These are phyloP conservation scores for Labeo catla DNA, from an alignment of 2,113 vertebrate species.

Conservation along the genomic window DNA sequence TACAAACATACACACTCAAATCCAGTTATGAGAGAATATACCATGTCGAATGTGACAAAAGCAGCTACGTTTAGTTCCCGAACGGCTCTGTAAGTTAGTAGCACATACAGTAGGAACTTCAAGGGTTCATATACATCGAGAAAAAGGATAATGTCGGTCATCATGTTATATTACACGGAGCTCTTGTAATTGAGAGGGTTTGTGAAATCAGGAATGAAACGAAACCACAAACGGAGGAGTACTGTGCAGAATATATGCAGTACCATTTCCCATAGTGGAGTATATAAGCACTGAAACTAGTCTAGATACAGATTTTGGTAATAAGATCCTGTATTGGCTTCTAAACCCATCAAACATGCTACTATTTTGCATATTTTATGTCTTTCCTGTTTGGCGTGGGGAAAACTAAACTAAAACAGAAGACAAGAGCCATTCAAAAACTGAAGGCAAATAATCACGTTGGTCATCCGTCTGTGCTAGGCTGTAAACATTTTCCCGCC, in stretches of 20 bases:
- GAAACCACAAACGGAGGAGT: constrained; percentile 15
- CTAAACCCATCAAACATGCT: not conserved
- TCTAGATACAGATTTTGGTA: constrained; percentile 16
- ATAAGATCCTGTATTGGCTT: not conserved
- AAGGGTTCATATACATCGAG: constrained; percentile 43
- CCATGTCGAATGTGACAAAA: constrained; percentile 15
- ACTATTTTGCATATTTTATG: not conserved
- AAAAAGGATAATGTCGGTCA: constrained; percentile 7
- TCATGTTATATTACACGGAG: constrained; percentile 6
- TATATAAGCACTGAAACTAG: constrained; percentile 2
- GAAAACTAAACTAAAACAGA: not conserved
- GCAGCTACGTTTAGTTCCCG: constrained; percentile 20
- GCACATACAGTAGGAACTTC: constrained; percentile 27
- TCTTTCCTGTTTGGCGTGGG: not conserved
- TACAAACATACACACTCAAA: constrained; percentile 9
- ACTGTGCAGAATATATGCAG: constrained; percentile 14
- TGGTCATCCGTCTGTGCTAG: not conserved
- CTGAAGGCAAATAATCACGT: not conserved
- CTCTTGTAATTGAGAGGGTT: constrained; percentile 9
- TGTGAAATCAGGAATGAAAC: constrained; percentile 7
- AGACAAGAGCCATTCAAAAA: not conserved
- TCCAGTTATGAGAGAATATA: constrained; percentile 27
- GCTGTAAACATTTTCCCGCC: not conserved
- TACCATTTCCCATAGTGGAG: constrained; percentile 2
- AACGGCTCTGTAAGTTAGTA: constrained; percentile 11